These are phyloP conservation scores for Aspidiotus destructor DNA, from an alignment of 2,888 invertebrate genomes.

Conservation along the genomic window DNA sequence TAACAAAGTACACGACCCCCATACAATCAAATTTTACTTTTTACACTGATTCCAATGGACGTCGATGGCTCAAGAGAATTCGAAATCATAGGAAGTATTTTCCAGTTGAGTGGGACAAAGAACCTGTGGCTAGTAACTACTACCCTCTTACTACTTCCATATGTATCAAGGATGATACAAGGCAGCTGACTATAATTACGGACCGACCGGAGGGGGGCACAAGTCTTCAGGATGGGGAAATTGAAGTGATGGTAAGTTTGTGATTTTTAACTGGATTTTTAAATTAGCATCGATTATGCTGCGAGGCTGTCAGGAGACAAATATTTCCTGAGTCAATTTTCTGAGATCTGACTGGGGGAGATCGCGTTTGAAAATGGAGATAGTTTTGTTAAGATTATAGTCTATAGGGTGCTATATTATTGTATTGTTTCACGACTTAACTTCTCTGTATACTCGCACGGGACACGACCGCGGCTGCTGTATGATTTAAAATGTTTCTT, in stretches of 20 bases:
- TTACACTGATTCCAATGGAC: constrained; percentile 69
- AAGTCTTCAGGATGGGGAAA: constrained; percentile 50
- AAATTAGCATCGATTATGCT: too few relatives aligned
- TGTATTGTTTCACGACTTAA: too few relatives aligned
- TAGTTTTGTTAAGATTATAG: too few relatives aligned
- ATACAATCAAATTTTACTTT: constrained; percentile 50
- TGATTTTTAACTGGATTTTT: background rate
- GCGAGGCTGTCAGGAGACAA: too few relatives aligned
- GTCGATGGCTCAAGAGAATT: constrained; percentile 56
- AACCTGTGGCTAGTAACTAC: constrained; percentile 59
- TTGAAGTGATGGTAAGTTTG: constrained; percentile 55
- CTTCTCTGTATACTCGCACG: too few relatives aligned
- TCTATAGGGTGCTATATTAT: too few relatives aligned
- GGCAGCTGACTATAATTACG: constrained; percentile 49
- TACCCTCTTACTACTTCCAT: constrained; percentile 63
- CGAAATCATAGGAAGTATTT: constrained; percentile 49
- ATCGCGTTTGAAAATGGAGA: too few relatives aligned
- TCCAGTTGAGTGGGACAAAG: constrained; percentile 44
- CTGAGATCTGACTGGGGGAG: too few relatives aligned
- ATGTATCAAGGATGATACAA: constrained; percentile 45
- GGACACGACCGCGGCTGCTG: too few relatives aligned
- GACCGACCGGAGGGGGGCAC: constrained; percentile 56
- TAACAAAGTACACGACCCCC: constrained; percentile 53
- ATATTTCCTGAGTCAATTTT: too few relatives aligned
- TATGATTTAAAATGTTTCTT: too few relatives aligned